These are phyloP conservation scores for Catharus fuscescens DNA, from an alignment of 2,113 vertebrate genomes.

Conservation along the genomic window DNA sequence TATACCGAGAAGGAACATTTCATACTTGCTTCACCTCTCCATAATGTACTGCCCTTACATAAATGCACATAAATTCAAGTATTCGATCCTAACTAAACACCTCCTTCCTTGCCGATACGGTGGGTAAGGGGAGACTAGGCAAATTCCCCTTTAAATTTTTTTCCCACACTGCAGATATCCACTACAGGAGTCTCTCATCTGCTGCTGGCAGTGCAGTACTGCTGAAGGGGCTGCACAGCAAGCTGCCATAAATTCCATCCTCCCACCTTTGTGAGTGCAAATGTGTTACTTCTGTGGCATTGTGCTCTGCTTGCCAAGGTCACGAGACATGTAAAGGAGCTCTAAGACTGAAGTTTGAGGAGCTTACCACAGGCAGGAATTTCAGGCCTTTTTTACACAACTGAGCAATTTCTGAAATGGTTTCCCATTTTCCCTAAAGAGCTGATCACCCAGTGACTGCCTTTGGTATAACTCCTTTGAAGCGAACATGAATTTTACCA, in stretches of 20 bases:
- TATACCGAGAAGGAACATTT: not conserved
- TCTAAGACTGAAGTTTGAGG: not conserved
- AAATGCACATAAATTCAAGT: not conserved
- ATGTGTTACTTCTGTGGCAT: not conserved
- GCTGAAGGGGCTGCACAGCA: not conserved
- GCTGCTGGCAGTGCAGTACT: not conserved
- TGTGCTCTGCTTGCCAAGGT: not conserved
- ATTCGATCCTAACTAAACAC: not conserved
- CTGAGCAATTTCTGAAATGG: not conserved
- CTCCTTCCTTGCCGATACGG: not conserved
- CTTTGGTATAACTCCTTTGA: not conserved
- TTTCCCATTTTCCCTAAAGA: not conserved
- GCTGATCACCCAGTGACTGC: not conserved
- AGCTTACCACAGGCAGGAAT: not conserved
- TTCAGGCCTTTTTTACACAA: not conserved
- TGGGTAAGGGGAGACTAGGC: not conserved
- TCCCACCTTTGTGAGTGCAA: not conserved
- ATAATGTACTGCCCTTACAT: not conserved
- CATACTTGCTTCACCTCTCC: not conserved
- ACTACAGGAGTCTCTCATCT: not conserved
- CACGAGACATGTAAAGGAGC: rapidly evolving
- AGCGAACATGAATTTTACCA: not conserved
- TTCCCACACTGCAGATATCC: not conserved
- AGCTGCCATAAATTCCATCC: rapidly evolving
- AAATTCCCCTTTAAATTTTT: not conserved